Conservation (phyloP, 1,140 invertebrate species). For the Brachionus paranguensis region DNA sequence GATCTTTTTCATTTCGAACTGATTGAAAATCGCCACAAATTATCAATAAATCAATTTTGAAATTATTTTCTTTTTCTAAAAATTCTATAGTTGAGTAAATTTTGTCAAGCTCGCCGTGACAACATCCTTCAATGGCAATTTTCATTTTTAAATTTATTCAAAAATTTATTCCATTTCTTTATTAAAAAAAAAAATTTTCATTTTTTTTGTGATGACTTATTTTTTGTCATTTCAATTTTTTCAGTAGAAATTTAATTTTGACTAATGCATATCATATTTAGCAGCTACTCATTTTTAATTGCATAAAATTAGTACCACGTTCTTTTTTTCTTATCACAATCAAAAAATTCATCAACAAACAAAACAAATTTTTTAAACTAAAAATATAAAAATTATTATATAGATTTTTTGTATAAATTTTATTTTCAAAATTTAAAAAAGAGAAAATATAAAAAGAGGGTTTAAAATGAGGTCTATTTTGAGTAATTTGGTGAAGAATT, state of each 20-base stretch:
- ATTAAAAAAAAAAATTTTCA: neutral
- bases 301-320: neutral
- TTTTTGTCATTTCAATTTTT: neutral
- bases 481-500: no score
- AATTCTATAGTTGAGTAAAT: constrained; percentile 71
- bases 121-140: constrained; percentile 92
- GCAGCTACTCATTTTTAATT: neutral
- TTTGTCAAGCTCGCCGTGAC: constrained; percentile 89
- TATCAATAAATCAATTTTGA: constrained; percentile 71
- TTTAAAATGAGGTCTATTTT: no score
- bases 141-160: constrained; percentile 64
- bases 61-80: constrained; percentile 59
- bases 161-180: neutral
- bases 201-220: neutral
- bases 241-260: neutral
- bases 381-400: no score
- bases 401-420: no score
- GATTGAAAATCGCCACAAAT: constrained; percentile 97
- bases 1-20: constrained; percentile 58
- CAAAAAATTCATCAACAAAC: no score
- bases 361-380: no score
- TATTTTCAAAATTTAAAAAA: no score
- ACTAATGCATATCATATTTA: no score
- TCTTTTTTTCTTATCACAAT: neutral
- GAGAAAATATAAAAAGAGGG: no score